Evolutionary conservation across 2,797 vertebrate genomes (phyloP).

Genomic region (Hippocampus kuda): DNA sequence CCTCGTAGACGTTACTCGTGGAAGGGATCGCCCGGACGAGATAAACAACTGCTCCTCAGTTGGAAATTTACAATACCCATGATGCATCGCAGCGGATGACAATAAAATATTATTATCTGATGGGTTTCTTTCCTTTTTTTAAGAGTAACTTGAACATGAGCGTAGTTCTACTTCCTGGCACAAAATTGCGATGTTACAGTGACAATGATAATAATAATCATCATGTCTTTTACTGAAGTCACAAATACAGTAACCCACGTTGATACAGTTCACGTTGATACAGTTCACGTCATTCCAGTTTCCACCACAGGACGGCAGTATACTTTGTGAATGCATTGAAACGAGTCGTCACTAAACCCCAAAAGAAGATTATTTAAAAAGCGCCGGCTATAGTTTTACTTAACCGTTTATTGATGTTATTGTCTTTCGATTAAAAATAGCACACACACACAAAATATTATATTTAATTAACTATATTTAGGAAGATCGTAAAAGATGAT

Average conservation of each 20-base stretch:
- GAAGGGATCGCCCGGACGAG: constrained; percentile 12
- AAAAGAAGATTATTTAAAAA: not conserved
- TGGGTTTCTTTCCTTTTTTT: not conserved
- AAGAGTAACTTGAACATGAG: not conserved
- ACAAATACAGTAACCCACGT: not conserved
- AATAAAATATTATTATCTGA: not conserved
- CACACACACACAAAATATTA: not conserved
- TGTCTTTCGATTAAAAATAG: not conserved
- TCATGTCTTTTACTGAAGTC: not conserved
- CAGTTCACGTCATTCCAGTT: not conserved
- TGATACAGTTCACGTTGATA: too few species aligned
- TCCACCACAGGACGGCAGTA: not conserved
- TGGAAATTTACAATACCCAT: constrained; percentile 35
- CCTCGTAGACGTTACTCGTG: not conserved
- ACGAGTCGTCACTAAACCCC: too few species aligned
- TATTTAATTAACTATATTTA: not conserved
- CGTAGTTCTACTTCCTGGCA: not conserved
- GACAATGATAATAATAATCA: too few species aligned
- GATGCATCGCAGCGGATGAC: constrained; percentile 28
- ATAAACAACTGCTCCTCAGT: constrained; percentile 18
- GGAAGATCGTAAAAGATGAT: not conserved
- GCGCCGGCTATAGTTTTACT: not conserved
- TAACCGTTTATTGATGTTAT: not conserved
- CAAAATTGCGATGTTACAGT: not conserved
- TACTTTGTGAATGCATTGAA: not conserved